Evolutionary conservation across 2,888 invertebrate species (phyloP).

Genomic region (Leptothorax acervorum): DNA sequence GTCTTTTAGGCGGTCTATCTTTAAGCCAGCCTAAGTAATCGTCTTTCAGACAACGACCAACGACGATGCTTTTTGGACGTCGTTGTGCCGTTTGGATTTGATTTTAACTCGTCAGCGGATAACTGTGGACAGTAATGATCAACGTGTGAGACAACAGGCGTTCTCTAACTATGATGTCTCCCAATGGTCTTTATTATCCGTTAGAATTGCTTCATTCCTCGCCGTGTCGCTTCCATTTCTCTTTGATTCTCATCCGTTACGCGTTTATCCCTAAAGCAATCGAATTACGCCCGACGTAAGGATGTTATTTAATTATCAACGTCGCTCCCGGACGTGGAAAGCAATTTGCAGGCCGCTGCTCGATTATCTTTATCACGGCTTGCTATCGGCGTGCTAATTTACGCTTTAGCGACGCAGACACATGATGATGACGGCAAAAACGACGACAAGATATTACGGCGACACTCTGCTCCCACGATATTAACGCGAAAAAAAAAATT

Average conservation of each 20-base stretch:
- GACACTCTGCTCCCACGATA: constrained; percentile 32
- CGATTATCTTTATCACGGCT: constrained; percentile 75
- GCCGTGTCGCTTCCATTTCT: not conserved
- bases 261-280: constrained; percentile 74
- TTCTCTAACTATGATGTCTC: not conserved
- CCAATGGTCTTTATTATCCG: constrained; percentile 17
- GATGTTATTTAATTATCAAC: constrained; percentile 74
- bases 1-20: not conserved
- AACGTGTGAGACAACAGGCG: not conserved
- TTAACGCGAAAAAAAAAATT: not conserved
- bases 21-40: not conserved
- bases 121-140: not conserved
- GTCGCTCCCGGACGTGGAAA: constrained; percentile 70
- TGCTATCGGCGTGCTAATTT: constrained; percentile 75
- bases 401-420: constrained; percentile 66
- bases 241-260: constrained; percentile 63
- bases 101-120: not conserved
- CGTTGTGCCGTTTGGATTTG: not conserved
- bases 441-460: not conserved
- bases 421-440: constrained; percentile 45
- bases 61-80: not conserved
- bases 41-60: constrained; percentile 6
- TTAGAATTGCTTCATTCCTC: constrained; percentile 11
- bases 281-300: constrained; percentile 75
- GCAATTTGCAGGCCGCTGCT: constrained; percentile 75